A percentile compares a stretch with the other conserved stretches of the same genome.
phyloP scores from a whole-genome alignment of 2,888 invertebrate genomes.

The Celastrina argiolus region DNA sequence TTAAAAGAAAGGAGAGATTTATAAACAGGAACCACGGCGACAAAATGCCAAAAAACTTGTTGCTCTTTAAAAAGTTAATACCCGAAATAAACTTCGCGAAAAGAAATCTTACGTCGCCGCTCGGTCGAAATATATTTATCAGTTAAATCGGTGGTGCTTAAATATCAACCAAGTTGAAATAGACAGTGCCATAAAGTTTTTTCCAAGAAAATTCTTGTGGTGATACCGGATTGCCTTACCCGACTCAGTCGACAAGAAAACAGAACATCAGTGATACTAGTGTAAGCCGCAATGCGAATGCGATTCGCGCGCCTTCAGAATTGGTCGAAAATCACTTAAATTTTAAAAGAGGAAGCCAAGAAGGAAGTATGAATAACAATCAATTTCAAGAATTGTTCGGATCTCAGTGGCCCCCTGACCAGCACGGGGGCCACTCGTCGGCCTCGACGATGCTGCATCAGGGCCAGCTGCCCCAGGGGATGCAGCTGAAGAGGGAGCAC shows the following conservation, averaged over 20 bases:
- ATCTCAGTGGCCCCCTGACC: conserved; percentile 74
- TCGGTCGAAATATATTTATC: conserved; percentile 67
- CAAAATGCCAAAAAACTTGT: conserved; percentile 75
- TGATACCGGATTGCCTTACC: conserved; percentile 60
- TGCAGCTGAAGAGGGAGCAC: conserved; percentile 65
- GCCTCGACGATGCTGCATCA: conserved; percentile 70
- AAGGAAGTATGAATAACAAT: conserved; percentile 58
- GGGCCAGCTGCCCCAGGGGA: conserved; percentile 49
- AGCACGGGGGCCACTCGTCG: conserved; percentile 68
- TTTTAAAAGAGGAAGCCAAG: conserved; percentile 36
- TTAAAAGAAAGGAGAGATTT: conserved; percentile 53
- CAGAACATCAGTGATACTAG: conserved; percentile 56
- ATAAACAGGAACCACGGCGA: conserved; percentile 61
- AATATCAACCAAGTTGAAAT: conserved; percentile 63
- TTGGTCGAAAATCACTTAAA: conserved; percentile 61
- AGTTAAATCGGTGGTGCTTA: conserved; percentile 59
- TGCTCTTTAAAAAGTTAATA: conserved; percentile 72
- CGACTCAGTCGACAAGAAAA: conserved; percentile 61
- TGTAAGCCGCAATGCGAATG: conserved; percentile 64
- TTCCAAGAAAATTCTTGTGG: conserved; percentile 58
- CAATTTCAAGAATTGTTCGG: conserved; percentile 73
- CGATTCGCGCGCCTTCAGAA: conserved; percentile 53
- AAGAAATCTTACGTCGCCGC: conserved; percentile 67
- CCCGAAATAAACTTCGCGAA: conserved; percentile 71
- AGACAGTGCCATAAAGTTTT: conserved; percentile 63